Evolutionary conservation across 2,888 invertebrate genomes (phyloP).

Genomic region (Drosophila demipolita): DNA sequence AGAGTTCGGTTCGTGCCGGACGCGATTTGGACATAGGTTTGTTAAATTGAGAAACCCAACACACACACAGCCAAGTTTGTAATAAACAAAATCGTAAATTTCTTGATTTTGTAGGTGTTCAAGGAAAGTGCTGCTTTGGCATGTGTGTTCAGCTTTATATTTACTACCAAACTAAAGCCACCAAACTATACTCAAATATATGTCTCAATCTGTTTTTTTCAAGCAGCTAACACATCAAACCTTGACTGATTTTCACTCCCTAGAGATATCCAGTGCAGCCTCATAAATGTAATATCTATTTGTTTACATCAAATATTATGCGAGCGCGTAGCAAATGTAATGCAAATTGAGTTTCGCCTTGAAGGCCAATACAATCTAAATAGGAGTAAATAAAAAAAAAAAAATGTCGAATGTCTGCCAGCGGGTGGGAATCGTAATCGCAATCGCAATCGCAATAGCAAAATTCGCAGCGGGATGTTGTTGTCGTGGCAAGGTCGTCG

Average conservation of each 20-base stretch:
- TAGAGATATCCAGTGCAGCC: background rate
- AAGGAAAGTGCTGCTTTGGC: background rate
- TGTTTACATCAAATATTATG: conserved; percentile 56
- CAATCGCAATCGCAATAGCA: conserved; percentile 23
- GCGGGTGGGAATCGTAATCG: conserved; percentile 16
- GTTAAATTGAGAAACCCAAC: background rate
- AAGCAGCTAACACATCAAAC: background rate
- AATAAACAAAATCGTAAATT: conserved; percentile 26
- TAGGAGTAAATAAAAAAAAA: conserved; percentile 25
- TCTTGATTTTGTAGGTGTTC: conserved; percentile 6
- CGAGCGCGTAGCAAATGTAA: conserved; percentile 64
- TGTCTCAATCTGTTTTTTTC: background rate
- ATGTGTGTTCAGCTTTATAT: background rate
- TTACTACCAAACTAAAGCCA: conserved; percentile 4
- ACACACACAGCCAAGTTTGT: conserved; percentile 22
- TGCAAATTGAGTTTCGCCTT: conserved; percentile 71
- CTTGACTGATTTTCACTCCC: background rate
- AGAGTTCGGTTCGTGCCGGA: conserved; percentile 36
- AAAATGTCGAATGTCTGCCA: conserved; percentile 31
- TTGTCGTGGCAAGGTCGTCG: conserved; percentile 58
- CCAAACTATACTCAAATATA: background rate
- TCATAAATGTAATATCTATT: conserved; percentile 54
- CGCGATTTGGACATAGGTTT: conserved; percentile 23
- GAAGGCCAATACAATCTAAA: conserved; percentile 48
- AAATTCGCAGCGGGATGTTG: conserved; percentile 25